phyloP scores from a whole-genome alignment of 2,888 invertebrate species.

The Pyrocoelia pectoralis region DNA sequence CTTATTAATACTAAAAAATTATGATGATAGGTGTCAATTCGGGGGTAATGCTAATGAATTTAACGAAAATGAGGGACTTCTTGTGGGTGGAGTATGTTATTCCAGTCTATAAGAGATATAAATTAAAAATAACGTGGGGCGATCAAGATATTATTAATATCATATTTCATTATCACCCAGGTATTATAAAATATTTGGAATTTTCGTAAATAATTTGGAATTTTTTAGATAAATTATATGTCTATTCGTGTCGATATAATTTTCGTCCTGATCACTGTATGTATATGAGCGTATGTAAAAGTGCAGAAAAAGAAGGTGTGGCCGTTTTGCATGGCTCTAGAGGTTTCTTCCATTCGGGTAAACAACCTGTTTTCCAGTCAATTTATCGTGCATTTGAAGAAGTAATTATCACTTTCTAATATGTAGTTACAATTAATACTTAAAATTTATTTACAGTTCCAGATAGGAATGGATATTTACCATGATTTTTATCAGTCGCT shows the following conservation, averaged over 20 bases:
- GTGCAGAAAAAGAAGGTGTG: constrained; percentile 77
- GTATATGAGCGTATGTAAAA: constrained; percentile 89
- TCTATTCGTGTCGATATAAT: constrained; percentile 88
- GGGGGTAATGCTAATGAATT: constrained; percentile 97
- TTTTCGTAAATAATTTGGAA: constrained; percentile 43
- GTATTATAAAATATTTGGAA: constrained; percentile 52
- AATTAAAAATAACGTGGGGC: constrained; percentile 92
- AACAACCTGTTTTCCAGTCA: constrained; percentile 84
- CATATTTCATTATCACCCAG: constrained; percentile 84
- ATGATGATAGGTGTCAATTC: constrained; percentile 83
- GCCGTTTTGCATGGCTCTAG: constrained; percentile 89
- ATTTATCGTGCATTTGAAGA: constrained; percentile 72
- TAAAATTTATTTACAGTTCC: constrained; percentile 63
- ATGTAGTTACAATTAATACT: background rate
- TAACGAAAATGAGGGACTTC: constrained; percentile 87
- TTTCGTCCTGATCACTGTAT: constrained; percentile 96
- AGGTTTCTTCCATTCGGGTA: constrained; percentile 83
- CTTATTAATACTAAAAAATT: background rate
- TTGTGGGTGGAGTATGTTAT: constrained; percentile 86
- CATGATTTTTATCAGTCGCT: constrained; percentile 68
- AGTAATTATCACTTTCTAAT: constrained; percentile 50
- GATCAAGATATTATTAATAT: constrained; percentile 96
- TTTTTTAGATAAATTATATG: constrained; percentile 73
- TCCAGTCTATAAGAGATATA: constrained; percentile 86
- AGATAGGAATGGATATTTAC: constrained; percentile 71